Evolutionary conservation across 2,888 invertebrate genomes (phyloP), one percentile per base, ranked within the genome.

Genomic region (Trichogramma evanescens): DNA sequence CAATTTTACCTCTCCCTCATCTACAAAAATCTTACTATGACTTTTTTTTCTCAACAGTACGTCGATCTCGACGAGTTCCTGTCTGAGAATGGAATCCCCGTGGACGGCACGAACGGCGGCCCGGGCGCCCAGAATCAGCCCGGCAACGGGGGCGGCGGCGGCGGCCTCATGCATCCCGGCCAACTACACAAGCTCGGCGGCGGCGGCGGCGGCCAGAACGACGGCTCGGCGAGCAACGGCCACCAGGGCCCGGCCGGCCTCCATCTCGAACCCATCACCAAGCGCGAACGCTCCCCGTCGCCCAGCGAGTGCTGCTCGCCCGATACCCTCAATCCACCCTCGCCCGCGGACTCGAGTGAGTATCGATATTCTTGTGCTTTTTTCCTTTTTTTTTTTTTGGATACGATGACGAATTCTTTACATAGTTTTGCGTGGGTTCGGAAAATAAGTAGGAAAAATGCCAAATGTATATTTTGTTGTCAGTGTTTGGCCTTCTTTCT

Each of bases 21-120:
- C 26, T 26, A n/a, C 26, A 26, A 0, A 2, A 26, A 26, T 26
- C 26, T 26, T 2, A 2, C 26, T 26, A 3, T 26, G 2, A 26
- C 2, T 26, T 3, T 45, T 40, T 52, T 57, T 8, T 63, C 38
- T 69, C 83, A 84, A 70, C 84, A 94, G 91, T 95, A 95, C 81
- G 95, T 95, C 82, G 95, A 95, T 82, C 83, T 96, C 82, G 95
- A 96, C 82, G 95, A 95, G 82, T 95, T 95, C 82, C 86, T 95
- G 75, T 93, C 91, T 75, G 95, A 95, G 82, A 95, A 95, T 79
- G 93, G 93, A 72, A 92, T 93, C 80, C 92, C 93, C 67, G 87
- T 89, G 79, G 92, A 93, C 77, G 86, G 84, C 1, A 80, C 87
- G 76, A 82, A 82, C 54, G 74, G 75, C 63, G 84, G 86, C 69